These are phyloP conservation scores for Euleptes europaea DNA, from an alignment of 2,113 vertebrate species.

Conservation along the genomic window DNA sequence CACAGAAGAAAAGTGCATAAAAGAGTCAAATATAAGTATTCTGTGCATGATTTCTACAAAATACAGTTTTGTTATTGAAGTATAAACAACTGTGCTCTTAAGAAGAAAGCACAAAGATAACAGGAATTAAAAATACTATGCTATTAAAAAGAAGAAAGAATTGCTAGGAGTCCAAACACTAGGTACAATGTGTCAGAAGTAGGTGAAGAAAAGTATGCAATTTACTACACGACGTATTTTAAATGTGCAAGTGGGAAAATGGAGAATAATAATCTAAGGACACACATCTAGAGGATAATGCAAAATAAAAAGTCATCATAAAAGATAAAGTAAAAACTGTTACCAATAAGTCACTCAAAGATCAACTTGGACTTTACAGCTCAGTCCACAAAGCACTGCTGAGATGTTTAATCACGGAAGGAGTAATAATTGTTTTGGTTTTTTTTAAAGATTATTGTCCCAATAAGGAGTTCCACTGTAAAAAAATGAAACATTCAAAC, in stretches of 20 bases:
- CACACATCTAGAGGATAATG: neutral
- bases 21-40: constrained; percentile 21
- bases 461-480: neutral
- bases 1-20: neutral
- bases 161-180: neutral
- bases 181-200: neutral
- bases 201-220: neutral
- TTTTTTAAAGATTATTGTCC: neutral
- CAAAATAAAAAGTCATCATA: neutral
- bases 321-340: neutral
- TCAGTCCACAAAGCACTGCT: neutral
- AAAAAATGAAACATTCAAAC: neutral
- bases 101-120: constrained; percentile 24
- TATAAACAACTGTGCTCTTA: constrained; percentile 4
- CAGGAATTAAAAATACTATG: constrained; percentile 13
- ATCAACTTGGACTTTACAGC: neutral
- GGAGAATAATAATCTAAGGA: neutral
- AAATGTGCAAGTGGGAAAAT: neutral
- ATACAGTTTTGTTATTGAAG: constrained; percentile 30
- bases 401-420: neutral
- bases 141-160: neutral
- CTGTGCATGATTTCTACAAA: constrained; percentile 20
- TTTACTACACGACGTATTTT: neutral
- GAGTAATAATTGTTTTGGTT: no score
- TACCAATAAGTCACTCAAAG: neutral